Conservation (phyloP, 2,113 vertebrate species). For the Heptranchias perlo region DNA sequence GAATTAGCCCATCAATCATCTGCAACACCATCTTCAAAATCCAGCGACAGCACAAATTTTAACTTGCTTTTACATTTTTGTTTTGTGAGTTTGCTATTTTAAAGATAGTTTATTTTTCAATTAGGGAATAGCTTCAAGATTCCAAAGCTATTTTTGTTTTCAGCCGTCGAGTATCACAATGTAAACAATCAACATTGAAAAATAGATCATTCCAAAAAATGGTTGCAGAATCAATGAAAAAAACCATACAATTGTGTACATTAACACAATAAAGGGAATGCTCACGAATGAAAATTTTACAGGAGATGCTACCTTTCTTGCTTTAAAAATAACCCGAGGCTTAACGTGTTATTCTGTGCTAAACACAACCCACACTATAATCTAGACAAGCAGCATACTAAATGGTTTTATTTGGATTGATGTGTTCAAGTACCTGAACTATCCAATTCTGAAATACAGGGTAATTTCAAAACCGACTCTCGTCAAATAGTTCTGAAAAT, state of each 20-base stretch:
- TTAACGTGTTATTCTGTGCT: neutral
- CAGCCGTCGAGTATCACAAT: no score
- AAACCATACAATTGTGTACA: neutral
- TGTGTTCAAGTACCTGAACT: neutral
- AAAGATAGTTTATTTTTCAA: neutral
- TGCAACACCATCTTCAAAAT: neutral
- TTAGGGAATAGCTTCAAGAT: neutral
- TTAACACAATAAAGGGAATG: neutral
- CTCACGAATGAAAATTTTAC: neutral
- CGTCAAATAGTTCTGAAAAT: neutral
- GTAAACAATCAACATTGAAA: neutral
- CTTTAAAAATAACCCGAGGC: neutral
- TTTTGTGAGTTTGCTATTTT: neutral
- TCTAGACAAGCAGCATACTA: neutral
- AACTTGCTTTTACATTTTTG: neutral
- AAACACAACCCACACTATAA: neutral
- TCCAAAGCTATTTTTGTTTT: neutral
- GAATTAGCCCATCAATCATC: neutral
- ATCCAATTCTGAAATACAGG: neutral
- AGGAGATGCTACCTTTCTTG: neutral
- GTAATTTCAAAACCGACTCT: neutral
- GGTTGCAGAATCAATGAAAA: no score
- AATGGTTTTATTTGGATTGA: slow-evolving; percentile 4
- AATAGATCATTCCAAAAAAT: neutral
- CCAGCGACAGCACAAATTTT: neutral